Evolutionary conservation across 1,140 invertebrate genomes (phyloP).

Genomic region (Gryllus bimaculatus): DNA sequence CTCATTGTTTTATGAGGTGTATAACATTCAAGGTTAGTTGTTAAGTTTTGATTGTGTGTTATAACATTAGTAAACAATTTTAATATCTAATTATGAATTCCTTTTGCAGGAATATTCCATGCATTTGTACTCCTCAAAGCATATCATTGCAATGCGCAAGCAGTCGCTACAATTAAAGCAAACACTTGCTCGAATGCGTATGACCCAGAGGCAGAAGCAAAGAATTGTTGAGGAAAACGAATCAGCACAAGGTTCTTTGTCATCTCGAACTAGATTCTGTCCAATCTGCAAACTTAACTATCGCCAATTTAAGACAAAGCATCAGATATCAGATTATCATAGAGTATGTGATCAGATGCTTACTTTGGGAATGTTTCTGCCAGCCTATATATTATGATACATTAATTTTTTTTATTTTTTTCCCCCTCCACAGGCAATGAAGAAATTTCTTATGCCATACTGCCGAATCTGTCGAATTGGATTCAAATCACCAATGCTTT

Average conservation of each 20-base stretch:
- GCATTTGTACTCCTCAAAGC: slow-evolving; percentile 56
- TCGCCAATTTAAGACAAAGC: slow-evolving; percentile 60
- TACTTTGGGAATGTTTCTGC: background rate
- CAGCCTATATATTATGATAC: background rate
- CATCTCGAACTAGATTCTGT: slow-evolving; percentile 56
- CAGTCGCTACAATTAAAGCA: slow-evolving; percentile 59
- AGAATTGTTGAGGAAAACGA: slow-evolving; percentile 56
- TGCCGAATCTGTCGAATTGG: slow-evolving; percentile 60
- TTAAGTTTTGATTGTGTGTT: background rate
- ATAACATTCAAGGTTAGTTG: slow-evolving; percentile 53
- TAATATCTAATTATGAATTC: background rate
- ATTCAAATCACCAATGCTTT: slow-evolving; percentile 70
- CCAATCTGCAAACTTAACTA: slow-evolving; percentile 71
- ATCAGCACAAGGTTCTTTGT: slow-evolving; percentile 33
- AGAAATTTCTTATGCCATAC: slow-evolving; percentile 67
- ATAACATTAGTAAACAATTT: background rate
- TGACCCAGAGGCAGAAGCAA: slow-evolving; percentile 61
- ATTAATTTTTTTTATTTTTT: background rate
- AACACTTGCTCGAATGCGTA: slow-evolving; percentile 59
- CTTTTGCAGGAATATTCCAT: slow-evolving; percentile 50
- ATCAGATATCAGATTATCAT: slow-evolving; percentile 64
- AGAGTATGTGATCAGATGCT: slow-evolving; percentile 22
- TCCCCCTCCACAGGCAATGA: slow-evolving; percentile 51
- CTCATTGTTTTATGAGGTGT: slow-evolving; percentile 60
- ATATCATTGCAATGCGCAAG: slow-evolving; percentile 57